Conservation (phyloP, 2,797 vertebrate species). For the Clarias pachynema region DNA sequence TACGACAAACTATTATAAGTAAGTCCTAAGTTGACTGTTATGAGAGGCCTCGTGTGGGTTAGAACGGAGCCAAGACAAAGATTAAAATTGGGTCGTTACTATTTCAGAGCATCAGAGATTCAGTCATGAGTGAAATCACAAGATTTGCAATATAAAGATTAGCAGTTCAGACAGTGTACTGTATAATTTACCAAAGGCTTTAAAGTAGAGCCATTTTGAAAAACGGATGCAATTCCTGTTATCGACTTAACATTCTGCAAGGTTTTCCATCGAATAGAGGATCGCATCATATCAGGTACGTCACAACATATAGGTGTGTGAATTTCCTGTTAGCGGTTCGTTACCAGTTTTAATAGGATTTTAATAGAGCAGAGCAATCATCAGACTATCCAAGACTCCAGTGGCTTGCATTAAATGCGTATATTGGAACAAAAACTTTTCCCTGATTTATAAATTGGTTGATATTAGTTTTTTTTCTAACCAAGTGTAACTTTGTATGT, state of each 20-base stretch:
- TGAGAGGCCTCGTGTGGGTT: not conserved
- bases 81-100: not conserved
- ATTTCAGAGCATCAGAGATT: conserved; percentile 9
- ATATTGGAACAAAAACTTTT: not conserved
- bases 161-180: conserved; percentile 15
- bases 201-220: not conserved
- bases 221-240: conserved; percentile 14
- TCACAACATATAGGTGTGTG: not conserved
- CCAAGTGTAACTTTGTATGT: not conserved
- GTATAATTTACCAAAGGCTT: conserved; percentile 28
- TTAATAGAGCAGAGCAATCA: not conserved
- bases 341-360: not conserved
- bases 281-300: not conserved
- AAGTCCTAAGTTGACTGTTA: not conserved
- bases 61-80: not conserved
- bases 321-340: not conserved
- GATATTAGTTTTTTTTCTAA: not conserved
- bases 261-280: not conserved
- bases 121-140: conserved; percentile 15
- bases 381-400: not conserved
- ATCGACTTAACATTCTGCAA: not conserved
- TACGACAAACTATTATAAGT: not conserved
- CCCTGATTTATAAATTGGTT: not conserved
- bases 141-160: conserved; percentile 22
- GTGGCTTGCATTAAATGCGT: not conserved